A percentile compares a stretch with the other conserved stretches of the same genome.
These are phyloP conservation scores for Neomicropteryx cornuta DNA, from an alignment of 1,140 invertebrate species.

Conservation along the genomic window DNA sequence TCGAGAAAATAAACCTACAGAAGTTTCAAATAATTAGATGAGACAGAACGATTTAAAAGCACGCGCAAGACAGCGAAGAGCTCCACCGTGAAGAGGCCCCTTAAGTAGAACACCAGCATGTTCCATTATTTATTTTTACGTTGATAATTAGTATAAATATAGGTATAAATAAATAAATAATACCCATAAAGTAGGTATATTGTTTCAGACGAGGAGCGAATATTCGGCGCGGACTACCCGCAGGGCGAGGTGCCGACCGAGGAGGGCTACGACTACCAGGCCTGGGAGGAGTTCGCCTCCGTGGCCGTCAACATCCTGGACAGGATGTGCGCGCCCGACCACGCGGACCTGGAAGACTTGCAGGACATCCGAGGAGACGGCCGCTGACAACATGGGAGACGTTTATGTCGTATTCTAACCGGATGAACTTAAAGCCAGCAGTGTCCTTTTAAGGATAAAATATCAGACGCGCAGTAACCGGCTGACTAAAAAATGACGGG, in stretches of 20 bases:
- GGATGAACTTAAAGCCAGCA: background rate
- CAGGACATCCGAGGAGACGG: too few relatives aligned
- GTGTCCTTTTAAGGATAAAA: background rate
- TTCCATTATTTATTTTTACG: too few relatives aligned
- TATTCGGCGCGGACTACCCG: constrained; percentile 9
- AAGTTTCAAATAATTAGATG: background rate
- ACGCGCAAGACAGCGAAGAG: too few relatives aligned
- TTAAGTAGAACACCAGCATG: background rate
- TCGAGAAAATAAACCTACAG: constrained; percentile 1
- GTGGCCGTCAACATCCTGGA: constrained; percentile 14
- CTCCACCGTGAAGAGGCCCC: background rate
- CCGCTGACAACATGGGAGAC: too few relatives aligned
- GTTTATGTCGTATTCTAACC: too few relatives aligned
- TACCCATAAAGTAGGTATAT: background rate
- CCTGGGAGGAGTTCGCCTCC: constrained; percentile 15
- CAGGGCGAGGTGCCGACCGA: background rate
- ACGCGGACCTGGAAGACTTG: constrained; percentile 4
- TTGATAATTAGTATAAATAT: too few relatives aligned
- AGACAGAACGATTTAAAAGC: too few relatives aligned
- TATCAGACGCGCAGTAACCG: background rate
- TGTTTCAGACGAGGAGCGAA: constrained; percentile 13
- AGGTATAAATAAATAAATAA: background rate
- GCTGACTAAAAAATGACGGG: background rate
- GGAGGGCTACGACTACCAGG: constrained; percentile 5
- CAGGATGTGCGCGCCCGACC: constrained; percentile 11